phyloP scores from a whole-genome alignment of 2,888 invertebrate genomes.

The Eueremaeus valkanovi region DNA sequence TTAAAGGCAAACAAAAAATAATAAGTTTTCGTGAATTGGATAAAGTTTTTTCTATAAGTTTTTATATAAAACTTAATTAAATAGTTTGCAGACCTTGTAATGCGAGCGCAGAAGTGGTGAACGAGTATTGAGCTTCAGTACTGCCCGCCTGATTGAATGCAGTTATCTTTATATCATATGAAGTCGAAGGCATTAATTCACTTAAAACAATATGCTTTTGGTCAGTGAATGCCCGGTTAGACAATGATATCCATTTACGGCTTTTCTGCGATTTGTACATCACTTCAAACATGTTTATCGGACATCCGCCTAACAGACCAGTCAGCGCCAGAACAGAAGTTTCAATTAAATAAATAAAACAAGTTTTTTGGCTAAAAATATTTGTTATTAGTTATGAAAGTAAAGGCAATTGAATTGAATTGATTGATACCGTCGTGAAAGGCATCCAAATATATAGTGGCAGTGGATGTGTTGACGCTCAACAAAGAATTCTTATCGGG shows the following conservation, averaged over 20 bases:
- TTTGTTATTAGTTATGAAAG: no score
- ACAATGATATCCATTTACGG: conserved; percentile 67
- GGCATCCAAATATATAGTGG: conserved; percentile 81
- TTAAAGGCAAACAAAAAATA: conserved; percentile 28
- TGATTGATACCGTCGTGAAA: conserved; percentile 69
- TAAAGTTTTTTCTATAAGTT: no score
- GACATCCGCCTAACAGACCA: conserved; percentile 77
- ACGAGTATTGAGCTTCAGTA: conserved; percentile 89
- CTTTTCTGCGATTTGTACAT: conserved; percentile 60
- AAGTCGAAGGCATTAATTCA: conserved; percentile 39
- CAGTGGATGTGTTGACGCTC: conserved; percentile 86
- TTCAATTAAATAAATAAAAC: background rate
- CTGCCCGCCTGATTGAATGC: conserved; percentile 84
- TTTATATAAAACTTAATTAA: no score
- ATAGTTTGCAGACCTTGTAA: conserved; percentile 22
- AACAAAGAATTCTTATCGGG: conserved; percentile 87
- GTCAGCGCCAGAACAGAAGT: background rate
- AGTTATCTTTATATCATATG: conserved; percentile 60
- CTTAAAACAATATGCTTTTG: conserved; percentile 44
- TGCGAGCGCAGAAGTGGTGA: conserved; percentile 64
- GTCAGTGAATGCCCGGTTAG: conserved; percentile 43
- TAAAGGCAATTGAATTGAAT: background rate
- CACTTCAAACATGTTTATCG: conserved; percentile 90
- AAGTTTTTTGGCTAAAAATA: no score
- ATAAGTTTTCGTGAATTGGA: background rate